Evolutionary conservation across 2,113 vertebrate genomes (phyloP).

Genomic region (Cephalopholis sonnerati): DNA sequence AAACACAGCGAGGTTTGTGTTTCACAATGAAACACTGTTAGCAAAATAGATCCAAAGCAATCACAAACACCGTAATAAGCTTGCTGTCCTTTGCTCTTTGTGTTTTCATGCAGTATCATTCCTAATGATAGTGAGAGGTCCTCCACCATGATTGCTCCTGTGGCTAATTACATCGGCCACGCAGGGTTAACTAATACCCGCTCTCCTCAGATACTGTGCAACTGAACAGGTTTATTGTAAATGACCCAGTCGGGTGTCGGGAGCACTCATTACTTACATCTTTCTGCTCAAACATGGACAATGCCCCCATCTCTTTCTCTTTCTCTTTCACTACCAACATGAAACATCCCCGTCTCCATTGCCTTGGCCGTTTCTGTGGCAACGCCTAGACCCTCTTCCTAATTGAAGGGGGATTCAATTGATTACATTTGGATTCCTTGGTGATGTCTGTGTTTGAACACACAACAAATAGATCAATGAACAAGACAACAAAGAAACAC

Average conservation of each 20-base stretch:
- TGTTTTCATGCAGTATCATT: conserved; percentile 45
- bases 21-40: neutral
- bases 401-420: conserved; percentile 11
- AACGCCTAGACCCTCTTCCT: conserved; percentile 6
- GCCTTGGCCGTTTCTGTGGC: conserved; percentile 35
- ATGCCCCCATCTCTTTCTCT: neutral
- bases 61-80: neutral
- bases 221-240: conserved; percentile 27
- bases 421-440: conserved; percentile 24
- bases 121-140: conserved; percentile 8
- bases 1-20: neutral
- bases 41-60: neutral
- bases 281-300: neutral
- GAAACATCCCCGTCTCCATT: neutral
- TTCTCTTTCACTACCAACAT: neutral
- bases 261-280: neutral
- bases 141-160: conserved; percentile 18
- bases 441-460: conserved; percentile 33
- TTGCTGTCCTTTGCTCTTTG: conserved; percentile 5
- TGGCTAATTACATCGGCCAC: conserved; percentile 41
- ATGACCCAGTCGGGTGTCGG: conserved; percentile 18
- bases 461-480: conserved; percentile 44
- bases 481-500: neutral
- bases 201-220: neutral
- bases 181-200: neutral